Percentiles rank a stretch among this genome's conserved stretches.
These are phyloP conservation scores for Neolamprologus modestus DNA, from an alignment of 2,113 vertebrate genomes.

Conservation along the genomic window DNA sequence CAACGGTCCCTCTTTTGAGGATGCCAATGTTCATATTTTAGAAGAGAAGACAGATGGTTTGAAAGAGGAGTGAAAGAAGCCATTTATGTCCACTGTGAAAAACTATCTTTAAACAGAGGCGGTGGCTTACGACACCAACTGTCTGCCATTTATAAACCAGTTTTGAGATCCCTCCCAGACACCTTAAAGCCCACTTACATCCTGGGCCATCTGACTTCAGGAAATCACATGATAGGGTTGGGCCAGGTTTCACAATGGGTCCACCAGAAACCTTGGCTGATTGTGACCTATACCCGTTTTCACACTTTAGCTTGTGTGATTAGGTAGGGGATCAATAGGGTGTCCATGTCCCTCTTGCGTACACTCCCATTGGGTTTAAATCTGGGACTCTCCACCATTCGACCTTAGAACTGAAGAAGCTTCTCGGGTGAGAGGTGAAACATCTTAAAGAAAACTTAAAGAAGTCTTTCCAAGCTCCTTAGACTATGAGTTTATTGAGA, in stretches of 20 bases:
- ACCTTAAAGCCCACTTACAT: background rate
- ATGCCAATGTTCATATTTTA: background rate
- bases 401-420: background rate
- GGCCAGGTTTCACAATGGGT: background rate
- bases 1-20: background rate
- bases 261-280: background rate
- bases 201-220: background rate
- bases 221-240: background rate
- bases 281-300: background rate
- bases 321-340: background rate
- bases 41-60: background rate
- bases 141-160: background rate
- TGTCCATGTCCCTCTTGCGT: background rate
- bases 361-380: background rate
- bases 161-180: background rate
- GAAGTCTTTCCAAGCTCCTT: background rate
- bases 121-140: accelerated
- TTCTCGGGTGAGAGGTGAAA: background rate
- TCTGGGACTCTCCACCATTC: background rate
- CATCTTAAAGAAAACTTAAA: background rate
- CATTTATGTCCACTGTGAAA: background rate
- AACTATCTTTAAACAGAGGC: background rate
- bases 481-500: background rate
- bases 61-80: background rate
- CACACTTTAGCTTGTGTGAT: background rate